A percentile compares a stretch with the other conserved stretches of the same genome.
Conservation (phyloP, 2,888 invertebrate species). For the Dolichopus griseipennis region DNA sequence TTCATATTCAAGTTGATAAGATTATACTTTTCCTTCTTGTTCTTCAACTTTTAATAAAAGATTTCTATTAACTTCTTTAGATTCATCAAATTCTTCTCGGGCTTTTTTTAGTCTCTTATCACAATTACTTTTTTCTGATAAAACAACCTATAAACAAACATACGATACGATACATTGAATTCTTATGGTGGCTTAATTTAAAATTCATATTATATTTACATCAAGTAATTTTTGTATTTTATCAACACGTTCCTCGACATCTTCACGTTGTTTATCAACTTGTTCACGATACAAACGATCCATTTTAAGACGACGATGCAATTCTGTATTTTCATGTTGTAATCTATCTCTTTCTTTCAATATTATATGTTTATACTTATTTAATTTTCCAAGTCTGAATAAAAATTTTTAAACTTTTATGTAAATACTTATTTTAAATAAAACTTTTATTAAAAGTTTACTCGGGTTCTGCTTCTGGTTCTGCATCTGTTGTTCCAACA, state of each 20-base stretch:
- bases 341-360: conserved; percentile 38
- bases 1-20: no score
- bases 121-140: neutral
- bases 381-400: conserved; percentile 30
- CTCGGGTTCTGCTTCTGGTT: neutral
- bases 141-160: neutral
- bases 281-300: conserved; percentile 33
- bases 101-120: neutral
- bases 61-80: neutral
- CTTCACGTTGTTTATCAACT: conserved; percentile 33
- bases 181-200: no score
- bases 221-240: conserved; percentile 14
- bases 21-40: neutral
- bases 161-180: no score
- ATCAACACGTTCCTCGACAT: conserved; percentile 27
- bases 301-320: conserved; percentile 33
- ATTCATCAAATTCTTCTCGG: neutral
- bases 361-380: conserved; percentile 35
- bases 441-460: neutral
- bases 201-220: no score
- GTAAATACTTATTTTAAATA: neutral
- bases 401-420: neutral
- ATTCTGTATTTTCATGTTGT: conserved; percentile 32
- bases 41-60: neutral
- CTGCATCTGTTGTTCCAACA: neutral